Base-by-base conservation (phyloP, 2,797 vertebrate species). In the Bryconaethiops microstoma region DNA sequence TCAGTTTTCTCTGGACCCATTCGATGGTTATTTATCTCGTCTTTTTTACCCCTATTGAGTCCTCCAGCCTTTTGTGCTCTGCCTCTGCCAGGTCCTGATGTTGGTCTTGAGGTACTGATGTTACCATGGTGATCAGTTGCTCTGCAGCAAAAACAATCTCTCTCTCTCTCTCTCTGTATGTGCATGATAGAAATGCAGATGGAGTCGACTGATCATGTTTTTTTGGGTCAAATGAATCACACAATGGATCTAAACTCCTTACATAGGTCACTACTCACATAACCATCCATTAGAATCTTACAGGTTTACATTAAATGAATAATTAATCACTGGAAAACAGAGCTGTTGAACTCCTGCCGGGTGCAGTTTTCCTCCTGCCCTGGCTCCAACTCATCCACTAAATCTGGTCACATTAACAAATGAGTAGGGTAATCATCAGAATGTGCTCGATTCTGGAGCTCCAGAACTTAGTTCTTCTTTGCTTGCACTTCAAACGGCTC, bases 221-320 rank as follows among this genome's bases (percentile, higher is more conserved):
- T 86, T 86, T 79, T 86, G 81, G 85, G 85, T 86, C 83, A 86
- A 80, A 78, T 81, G 79, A 85, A 75, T 85, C 73, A 82, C 78
- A 79, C 59, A 83, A 85, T 79, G 57, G 23, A 72, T 50, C 80
- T 52, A 78, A 81, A 71, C 67, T 74, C 35, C 29, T 79, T 57
- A 69, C 42, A 76, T 48, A 81, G 76, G 77, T 76, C 65, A 74
- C 77, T 77, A 79, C 64, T 86, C 63, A 81, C 55, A 75, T 69
- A 81, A 74, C 50, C 45, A 76, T 70, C 62, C 74, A 76, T n/a
- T n/a, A 64, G 45, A 79, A 81, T 79, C 68, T 52, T 71, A 14
- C 35, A 60, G 21, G 71, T 81, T 69, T 69, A 21, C 54, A 68
- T 78, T 21, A 71, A 71, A 77, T 50, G 4, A 39, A 17, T 64